Percentiles rank a stretch among this genome's conserved stretches.
Conservation (phyloP, 2,113 vertebrate species). For the Oryzias javanicus region DNA sequence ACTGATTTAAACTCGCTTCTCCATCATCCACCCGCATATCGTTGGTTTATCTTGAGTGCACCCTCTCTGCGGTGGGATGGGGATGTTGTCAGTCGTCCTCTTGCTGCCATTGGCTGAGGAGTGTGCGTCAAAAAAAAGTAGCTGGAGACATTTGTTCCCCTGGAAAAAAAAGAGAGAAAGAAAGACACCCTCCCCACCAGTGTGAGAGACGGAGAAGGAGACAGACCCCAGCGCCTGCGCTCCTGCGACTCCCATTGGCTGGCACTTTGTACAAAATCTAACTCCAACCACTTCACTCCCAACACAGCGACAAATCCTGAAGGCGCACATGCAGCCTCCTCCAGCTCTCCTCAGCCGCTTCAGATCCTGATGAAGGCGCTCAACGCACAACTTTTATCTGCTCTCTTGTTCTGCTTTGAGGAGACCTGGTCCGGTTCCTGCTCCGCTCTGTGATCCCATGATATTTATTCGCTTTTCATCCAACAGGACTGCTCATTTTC, state of each 20-base stretch:
- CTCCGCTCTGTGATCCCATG: conserved; percentile 19
- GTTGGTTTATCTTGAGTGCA: conserved; percentile 78
- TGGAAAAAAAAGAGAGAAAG: conserved; percentile 58
- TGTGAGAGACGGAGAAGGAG: conserved; percentile 70
- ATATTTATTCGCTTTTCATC: conserved; percentile 11
- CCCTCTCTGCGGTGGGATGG: conserved; percentile 75
- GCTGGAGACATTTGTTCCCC: conserved; percentile 93
- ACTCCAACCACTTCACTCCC: conserved; percentile 72
- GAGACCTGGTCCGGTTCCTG: conserved; percentile 21
- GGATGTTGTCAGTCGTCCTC: conserved; percentile 89
- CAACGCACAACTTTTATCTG: conserved; percentile 42
- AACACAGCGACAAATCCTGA: conserved; percentile 74
- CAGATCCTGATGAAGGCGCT: conserved; percentile 47
- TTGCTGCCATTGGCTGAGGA: conserved; percentile 95
- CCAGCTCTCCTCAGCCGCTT: conserved; percentile 48
- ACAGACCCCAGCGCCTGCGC: conserved; percentile 83
- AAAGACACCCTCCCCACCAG: conserved; percentile 83
- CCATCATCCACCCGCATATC: conserved; percentile 29
- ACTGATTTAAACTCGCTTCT: conserved; percentile 40
- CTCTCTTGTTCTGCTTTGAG: conserved; percentile 25
- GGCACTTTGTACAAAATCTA: conserved; percentile 78
- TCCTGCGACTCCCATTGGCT: conserved; percentile 76
- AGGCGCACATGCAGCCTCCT: conserved; percentile 67
- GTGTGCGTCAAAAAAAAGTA: conserved; percentile 97
- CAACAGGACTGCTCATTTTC: conserved; percentile 46